phyloP scores from a whole-genome alignment of 2,888 invertebrate genomes.

The Brachyptera risi region DNA sequence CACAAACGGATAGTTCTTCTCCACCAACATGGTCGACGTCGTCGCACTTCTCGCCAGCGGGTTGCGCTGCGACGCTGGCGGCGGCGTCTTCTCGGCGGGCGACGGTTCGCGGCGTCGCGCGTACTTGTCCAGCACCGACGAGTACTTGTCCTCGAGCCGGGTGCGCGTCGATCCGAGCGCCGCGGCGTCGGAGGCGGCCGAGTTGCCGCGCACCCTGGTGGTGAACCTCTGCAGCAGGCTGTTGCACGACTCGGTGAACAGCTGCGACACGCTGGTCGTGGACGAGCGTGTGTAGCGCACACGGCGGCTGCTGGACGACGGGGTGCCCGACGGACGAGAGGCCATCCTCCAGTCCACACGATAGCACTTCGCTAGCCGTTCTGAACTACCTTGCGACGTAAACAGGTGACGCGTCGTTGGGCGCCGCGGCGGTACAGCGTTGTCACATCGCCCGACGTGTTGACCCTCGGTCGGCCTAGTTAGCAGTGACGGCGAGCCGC shows the following conservation, averaged over 20 bases:
- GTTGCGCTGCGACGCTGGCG: conserved; percentile 41
- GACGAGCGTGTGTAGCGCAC: conserved; percentile 67
- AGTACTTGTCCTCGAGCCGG: conserved; percentile 75
- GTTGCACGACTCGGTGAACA: conserved; percentile 82
- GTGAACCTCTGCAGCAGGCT: conserved; percentile 76
- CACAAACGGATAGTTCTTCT: conserved; percentile 61
- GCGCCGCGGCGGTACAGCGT: conserved; percentile 8
- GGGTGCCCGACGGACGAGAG: conserved; percentile 36
- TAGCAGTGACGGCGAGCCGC: conserved; percentile 35
- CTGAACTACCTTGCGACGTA: conserved; percentile 18
- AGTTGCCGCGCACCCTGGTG: conserved; percentile 71
- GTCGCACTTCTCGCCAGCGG: conserved; percentile 65
- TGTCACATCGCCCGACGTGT: not conserved
- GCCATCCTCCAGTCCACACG: conserved; percentile 35
- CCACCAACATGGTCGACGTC: conserved; percentile 61
- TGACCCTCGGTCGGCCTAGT: not conserved
- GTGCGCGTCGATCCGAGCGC: conserved; percentile 55
- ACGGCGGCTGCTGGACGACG: conserved; percentile 37
- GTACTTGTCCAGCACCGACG: conserved; percentile 67
- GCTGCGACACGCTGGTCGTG: conserved; percentile 76
- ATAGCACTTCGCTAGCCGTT: too few species aligned
- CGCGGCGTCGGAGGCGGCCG: conserved; percentile 47
- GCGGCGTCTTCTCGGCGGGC: conserved; percentile 59
- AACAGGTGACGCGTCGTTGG: conserved; percentile 20
- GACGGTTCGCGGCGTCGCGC: conserved; percentile 45